phyloP scores from a whole-genome alignment of 2,888 invertebrate species.

The Ophion costatus region DNA sequence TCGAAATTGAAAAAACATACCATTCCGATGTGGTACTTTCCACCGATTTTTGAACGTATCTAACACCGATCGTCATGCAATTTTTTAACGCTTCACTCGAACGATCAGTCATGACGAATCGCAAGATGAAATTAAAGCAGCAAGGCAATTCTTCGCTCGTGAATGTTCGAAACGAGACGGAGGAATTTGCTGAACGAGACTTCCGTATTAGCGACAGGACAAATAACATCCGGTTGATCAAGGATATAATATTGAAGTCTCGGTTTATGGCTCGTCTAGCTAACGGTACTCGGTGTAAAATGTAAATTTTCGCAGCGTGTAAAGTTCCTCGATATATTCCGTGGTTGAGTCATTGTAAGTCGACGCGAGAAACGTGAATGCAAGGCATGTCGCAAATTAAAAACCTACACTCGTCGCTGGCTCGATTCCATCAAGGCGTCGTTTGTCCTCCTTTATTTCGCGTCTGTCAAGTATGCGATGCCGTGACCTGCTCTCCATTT shows the following conservation, averaged over 20 bases:
- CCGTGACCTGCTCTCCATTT: constrained; percentile 9
- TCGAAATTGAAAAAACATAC: no score
- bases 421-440: constrained; percentile 40
- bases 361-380: background rate
- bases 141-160: background rate
- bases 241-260: constrained; percentile 22
- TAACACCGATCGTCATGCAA: no score
- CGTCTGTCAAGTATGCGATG: background rate
- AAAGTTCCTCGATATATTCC: constrained; percentile 33
- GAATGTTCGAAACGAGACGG: background rate
- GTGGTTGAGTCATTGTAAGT: constrained; percentile 38
- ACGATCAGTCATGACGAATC: no score
- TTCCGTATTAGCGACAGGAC: constrained; percentile 29
- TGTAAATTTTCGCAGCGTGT: constrained; percentile 37
- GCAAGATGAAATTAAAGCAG: background rate
- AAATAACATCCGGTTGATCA: constrained; percentile 51
- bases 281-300: constrained; percentile 59
- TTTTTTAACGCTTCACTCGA: no score
- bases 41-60: no score
- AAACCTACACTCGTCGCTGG: constrained; percentile 33
- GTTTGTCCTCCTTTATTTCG: constrained; percentile 5
- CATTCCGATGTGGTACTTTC: no score
- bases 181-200: constrained; percentile 16
- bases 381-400: constrained; percentile 35
- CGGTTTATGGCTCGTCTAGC: constrained; percentile 10